Evolutionary conservation across 2,113 vertebrate species (phyloP), one percentile per base, ranked within the genome.

Genomic region (Heterochromis multidens): DNA sequence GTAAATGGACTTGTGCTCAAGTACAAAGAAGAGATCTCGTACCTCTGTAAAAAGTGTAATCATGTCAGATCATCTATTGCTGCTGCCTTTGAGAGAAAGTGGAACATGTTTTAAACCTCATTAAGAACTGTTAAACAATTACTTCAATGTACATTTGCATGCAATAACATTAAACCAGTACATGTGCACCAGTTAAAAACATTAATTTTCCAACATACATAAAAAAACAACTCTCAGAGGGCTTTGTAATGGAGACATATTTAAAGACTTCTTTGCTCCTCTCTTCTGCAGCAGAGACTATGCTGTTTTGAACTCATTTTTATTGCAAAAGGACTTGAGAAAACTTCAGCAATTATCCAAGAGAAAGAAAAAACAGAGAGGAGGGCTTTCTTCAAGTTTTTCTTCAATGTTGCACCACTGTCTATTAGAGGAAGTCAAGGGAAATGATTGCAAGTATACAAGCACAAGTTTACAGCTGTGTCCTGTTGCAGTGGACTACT

Each of bases 21-120:
- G 79, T 79, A 88, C 77, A 91, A 91, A 94, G 87, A 86, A 56
- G 27, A 88, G 56, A 87, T 85, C 54, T 80, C 46, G 46, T 61
- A 85, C 60, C 85, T 81, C 76, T 52, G 77, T 52, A 29, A 17
- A 72, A 82, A 65, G 43, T 83, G 76, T 35, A n/a, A 82, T 83
- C 56, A 54, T 67, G 49, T 84, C 49, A 52, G 27, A 81, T 14
- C 79, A 57, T 78, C 57, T 77, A 33, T 79, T 63, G n/a, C 43
- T 70, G 29, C 57, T 19, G 43, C 7, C 61, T 79, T 65, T 52
- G 56, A 67, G 25, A 61, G 8, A 37, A 46, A 19, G 13, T 21
- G 6, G 4, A 33, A 4, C 14, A 29, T 6, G 52, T 70, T 33
- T 60, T 59, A 10, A 72, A 43, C 43, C 21, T 7, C 21, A 31